Evolutionary conservation across 2,888 invertebrate genomes (phyloP), one percentile per base, ranked within the genome.

Genomic region (Plusia festucae): DNA sequence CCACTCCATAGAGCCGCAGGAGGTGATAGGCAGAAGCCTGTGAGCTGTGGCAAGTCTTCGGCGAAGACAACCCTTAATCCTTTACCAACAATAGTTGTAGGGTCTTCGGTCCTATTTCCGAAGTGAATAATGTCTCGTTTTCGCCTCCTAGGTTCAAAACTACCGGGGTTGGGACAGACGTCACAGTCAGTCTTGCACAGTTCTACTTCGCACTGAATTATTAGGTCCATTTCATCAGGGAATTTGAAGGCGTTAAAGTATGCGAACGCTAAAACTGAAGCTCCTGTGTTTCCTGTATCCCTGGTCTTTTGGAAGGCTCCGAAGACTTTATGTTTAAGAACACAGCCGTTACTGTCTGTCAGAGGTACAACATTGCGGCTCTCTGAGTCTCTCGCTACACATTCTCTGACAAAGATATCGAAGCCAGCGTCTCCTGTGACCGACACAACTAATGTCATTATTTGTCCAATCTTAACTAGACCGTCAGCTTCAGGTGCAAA

Each of bases 241-340:
- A 98, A 98, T 90, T 98, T 98, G 90, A 97, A 97, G 0, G 97
- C 97, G 85, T 97, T 97, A 92, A 98, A 97, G 95, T 95, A 97
- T 0, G 98, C 97, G 81, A 96, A 98, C 0, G 97, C 97, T 27
- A 97, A 96, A 22, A 97, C 96, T 5, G 97, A 97, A 9, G 97
- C 97, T 20, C 97, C 97, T 0, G 96, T 96, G 71, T 96, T 97
- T 49, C 97, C 97, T 5, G 97, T 97, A 2, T 97, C 96, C 77
- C 96, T 96, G 0, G 97, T 97, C 87, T 97, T 97, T 86, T 97
- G 97, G 96, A 98, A 98, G 0, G 97, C 96, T 0, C 97, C 97
- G 83, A 98, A 97, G 2, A 98, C 90, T 90, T 98, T 98, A 0
- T 97, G 97, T 85, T 97, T 97, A 6, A 97, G 87, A 0, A 98